Conservation (phyloP, 2,113 vertebrate species). For the Bungarus multicinctus region DNA sequence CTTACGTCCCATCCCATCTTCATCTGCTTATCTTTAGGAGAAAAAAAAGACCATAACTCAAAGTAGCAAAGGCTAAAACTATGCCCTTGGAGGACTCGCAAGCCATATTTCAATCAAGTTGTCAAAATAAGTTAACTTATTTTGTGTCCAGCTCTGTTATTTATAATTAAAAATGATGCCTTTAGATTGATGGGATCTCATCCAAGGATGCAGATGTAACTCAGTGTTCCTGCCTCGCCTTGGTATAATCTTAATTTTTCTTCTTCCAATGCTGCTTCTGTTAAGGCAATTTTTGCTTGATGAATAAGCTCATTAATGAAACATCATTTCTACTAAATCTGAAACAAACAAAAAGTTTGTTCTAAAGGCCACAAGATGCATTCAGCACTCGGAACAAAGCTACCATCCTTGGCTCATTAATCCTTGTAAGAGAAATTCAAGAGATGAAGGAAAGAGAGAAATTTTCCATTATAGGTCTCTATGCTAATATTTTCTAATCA, state of each 20-base stretch:
- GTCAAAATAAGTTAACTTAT: background rate
- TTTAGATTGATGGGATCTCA: background rate
- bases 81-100: background rate
- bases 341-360: slow-evolving; percentile 63
- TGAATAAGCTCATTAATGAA: slow-evolving; percentile 68
- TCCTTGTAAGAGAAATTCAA: slow-evolving; percentile 64
- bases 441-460: slow-evolving; percentile 54
- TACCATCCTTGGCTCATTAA: slow-evolving; percentile 66
- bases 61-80: background rate
- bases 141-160: background rate
- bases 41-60: background rate
- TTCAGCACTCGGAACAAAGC: slow-evolving; percentile 58
- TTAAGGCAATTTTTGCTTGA: slow-evolving; percentile 60
- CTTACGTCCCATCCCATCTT: background rate
- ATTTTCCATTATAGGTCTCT: slow-evolving; percentile 19
- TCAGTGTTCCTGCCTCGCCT: slow-evolving; percentile 22
- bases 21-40: background rate
- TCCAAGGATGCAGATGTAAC: background rate
- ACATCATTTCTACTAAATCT: slow-evolving; percentile 74
- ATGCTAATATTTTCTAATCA: slow-evolving; percentile 26
- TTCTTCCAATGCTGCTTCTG: slow-evolving; percentile 26
- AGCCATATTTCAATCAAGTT: background rate
- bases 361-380: slow-evolving; percentile 64
- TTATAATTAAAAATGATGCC: background rate
- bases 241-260: slow-evolving; percentile 42